phyloP scores from a whole-genome alignment of 1,140 invertebrate species.

The Ceratitis capitata region DNA sequence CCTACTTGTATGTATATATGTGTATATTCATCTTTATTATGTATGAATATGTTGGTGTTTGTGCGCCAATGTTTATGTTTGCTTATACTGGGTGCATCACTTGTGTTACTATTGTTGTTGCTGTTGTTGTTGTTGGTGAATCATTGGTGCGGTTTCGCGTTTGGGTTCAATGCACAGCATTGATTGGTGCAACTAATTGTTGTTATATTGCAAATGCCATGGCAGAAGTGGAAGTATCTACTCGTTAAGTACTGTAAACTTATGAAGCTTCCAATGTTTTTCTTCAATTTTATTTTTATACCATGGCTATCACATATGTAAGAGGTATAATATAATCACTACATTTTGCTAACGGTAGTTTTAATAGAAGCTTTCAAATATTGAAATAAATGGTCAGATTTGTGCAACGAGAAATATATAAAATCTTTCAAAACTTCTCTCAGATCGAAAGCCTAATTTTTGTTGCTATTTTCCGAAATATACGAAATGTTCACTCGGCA shows the following conservation, averaged over 20 bases:
- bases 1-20: neutral
- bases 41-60: neutral
- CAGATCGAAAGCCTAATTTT: too few species aligned
- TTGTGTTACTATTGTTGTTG: neutral
- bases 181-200: slow-evolving; percentile 36
- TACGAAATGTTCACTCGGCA: too few species aligned
- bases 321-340: too few species aligned
- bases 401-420: too few species aligned
- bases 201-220: slow-evolving; percentile 33
- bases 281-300: neutral
- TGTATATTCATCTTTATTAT: too few species aligned
- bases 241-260: slow-evolving; percentile 21
- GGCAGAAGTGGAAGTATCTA: neutral
- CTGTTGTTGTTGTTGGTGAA: slow-evolving; percentile 26
- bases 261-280: slow-evolving; percentile 9
- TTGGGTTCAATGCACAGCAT: slow-evolving; percentile 34
- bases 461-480: too few species aligned
- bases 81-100: slow-evolving; percentile 10
- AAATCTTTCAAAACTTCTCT: too few species aligned
- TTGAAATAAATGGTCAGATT: too few species aligned
- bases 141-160: slow-evolving; percentile 34
- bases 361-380: too few species aligned
- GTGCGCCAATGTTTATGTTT: slow-evolving; percentile 14
- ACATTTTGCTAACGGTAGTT: too few species aligned
- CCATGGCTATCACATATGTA: neutral